phyloP scores from a whole-genome alignment of 2,113 vertebrate genomes.

The Grammomys dolichurus region DNA sequence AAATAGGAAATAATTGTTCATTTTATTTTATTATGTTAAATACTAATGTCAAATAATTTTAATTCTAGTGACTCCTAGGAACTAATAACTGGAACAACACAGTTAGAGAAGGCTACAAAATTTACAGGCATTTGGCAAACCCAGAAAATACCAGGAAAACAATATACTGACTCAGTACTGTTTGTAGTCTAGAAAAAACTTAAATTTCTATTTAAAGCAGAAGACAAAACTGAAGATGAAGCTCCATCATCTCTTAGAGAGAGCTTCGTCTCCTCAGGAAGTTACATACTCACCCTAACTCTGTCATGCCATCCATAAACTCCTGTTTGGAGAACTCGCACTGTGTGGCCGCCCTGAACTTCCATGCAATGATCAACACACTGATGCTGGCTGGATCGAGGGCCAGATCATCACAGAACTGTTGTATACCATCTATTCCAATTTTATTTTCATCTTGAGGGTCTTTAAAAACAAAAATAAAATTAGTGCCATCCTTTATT shows the following conservation, averaged over 20 bases:
- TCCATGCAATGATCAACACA: constrained; percentile 92
- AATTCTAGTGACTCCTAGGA: constrained; percentile 47
- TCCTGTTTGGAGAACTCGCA: constrained; percentile 93
- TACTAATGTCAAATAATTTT: constrained; percentile 40
- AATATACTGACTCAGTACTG: background rate
- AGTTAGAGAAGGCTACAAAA: background rate
- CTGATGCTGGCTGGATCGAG: constrained; percentile 93
- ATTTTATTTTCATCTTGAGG: constrained; percentile 95
- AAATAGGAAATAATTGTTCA: constrained; percentile 50
- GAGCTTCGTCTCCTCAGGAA: background rate
- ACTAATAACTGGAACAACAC: background rate
- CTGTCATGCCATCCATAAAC: constrained; percentile 93
- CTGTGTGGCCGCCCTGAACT: constrained; percentile 92
- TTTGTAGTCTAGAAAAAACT: background rate
- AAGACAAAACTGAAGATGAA: background rate
- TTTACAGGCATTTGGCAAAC: constrained; percentile 13
- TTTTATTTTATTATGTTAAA: constrained; percentile 42
- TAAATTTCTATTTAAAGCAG: constrained; percentile 16
- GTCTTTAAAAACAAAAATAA: constrained; percentile 86
- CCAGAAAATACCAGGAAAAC: background rate
- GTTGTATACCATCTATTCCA: constrained; percentile 93
- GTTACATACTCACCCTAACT: constrained; percentile 89
- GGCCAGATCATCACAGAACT: constrained; percentile 93
- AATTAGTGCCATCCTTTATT: constrained; percentile 48
- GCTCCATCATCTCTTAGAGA: background rate